phyloP scores from a whole-genome alignment of 2,888 invertebrate species.

The Tipula helvola region DNA sequence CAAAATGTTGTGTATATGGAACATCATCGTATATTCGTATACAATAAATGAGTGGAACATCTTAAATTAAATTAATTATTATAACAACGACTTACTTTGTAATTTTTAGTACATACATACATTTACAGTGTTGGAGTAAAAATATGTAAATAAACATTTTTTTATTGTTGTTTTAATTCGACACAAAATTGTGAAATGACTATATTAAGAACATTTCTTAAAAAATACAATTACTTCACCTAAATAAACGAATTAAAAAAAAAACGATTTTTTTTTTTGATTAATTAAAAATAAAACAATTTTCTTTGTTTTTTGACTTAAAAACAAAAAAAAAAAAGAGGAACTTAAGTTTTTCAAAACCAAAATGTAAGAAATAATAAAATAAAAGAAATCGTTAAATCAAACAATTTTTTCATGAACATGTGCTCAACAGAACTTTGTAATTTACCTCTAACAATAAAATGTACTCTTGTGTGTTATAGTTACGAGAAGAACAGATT shows the following conservation, averaged over 20 bases:
- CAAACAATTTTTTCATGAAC: background rate
- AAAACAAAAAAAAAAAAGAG: background rate
- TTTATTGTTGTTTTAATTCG: background rate
- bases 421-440: background rate
- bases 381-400: background rate
- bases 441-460: conserved; percentile 4
- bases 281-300: background rate
- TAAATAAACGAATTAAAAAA: background rate
- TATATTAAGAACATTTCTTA: background rate
- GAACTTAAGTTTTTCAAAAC: background rate
- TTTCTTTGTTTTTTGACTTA: background rate
- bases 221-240: background rate
- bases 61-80: background rate
- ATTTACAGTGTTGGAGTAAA: background rate
- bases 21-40: background rate
- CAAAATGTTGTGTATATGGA: background rate
- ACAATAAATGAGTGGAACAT: background rate
- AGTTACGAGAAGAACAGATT: background rate
- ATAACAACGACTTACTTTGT: background rate
- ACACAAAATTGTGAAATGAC: background rate
- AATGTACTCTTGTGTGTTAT: background rate
- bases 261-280: background rate
- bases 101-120: background rate
- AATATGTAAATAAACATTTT: background rate
- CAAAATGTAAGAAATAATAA: background rate